phyloP scores from a whole-genome alignment of 2,113 vertebrate species.

The Syngnathus typhle region DNA sequence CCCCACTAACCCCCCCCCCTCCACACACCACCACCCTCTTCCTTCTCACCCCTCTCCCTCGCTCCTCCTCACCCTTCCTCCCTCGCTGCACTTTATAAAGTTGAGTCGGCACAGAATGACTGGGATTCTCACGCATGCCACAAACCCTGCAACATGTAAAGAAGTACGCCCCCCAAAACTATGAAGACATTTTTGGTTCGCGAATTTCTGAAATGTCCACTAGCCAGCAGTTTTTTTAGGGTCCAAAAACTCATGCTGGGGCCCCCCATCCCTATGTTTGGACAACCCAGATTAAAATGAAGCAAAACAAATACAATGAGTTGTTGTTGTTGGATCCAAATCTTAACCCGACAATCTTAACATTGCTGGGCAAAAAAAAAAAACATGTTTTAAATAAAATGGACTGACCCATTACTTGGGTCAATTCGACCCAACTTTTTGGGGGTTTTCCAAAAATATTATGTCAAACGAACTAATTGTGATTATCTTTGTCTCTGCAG shows the following conservation, averaged over 20 bases:
- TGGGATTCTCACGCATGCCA: constrained; percentile 71
- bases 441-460: too few relatives aligned
- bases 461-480: too few relatives aligned
- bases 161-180: not conserved
- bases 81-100: constrained; percentile 80
- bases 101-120: constrained; percentile 64
- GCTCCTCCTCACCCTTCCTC: constrained; percentile 75
- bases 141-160: not conserved
- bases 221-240: too few relatives aligned
- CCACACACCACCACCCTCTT: not conserved
- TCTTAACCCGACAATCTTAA: too few relatives aligned
- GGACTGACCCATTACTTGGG: too few relatives aligned
- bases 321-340: too few relatives aligned
- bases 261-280: not conserved
- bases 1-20: constrained; percentile 76
- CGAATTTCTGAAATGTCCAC: too few relatives aligned
- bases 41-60: constrained; percentile 6
- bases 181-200: too few relatives aligned
- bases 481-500: too few relatives aligned
- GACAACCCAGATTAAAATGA: not conserved
- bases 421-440: too few relatives aligned
- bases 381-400: too few relatives aligned
- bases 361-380: too few relatives aligned
- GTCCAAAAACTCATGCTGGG: not conserved
- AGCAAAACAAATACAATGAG: not conserved